Evolutionary conservation across 2,113 vertebrate species (phyloP), one percentile per base, ranked within the genome.

Genomic region (Anoura caudifer): DNA sequence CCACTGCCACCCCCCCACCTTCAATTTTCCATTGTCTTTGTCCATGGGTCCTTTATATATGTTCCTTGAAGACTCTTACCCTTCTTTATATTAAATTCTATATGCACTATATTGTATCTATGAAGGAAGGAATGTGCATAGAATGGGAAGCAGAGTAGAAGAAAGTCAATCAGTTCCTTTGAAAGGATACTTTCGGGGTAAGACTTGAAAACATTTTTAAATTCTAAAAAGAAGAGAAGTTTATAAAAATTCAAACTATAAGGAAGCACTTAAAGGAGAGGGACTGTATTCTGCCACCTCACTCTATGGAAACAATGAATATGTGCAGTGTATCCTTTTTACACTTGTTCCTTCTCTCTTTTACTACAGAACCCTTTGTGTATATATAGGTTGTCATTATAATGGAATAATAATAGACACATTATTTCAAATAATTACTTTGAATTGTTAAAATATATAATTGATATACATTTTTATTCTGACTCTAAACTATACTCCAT

Each of bases 401-500:
- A 69, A 4, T 76, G 7, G 41, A 26, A 67, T 81, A 69, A 86
- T 41, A 86, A 61, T 86, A 81, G 86, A 76, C 5, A 41, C 45
- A 65, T 90, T 90, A 86, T 61, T 90, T 28, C 50, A 82, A n/a
- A 38, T 76, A 93, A 45, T 17, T 63, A 76, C 43, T 85, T 81
- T 86, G 50, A 16, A 81, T 24, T 59, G 33, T 90, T 77, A 70
- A 95, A 95, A 87, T 75, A 45, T 95, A 50, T 88, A 33, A 43
- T 59, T 79, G 59, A 63, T 56, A 7, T 17, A 73, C 54, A 59
- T 83, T 93, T 95, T 93, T 56, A 87, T 77, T 77, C 24, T 45
- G 17, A 87, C 38, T 87, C 41, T 82, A 72, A 93, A 28, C 52
- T 83, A 26, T 87, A 90, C 43, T 83, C 33, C 19, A 87, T 81